Conservation (phyloP, 53 echinoderm and acorn worm species). For the Hippasteria phrygiana region DNA sequence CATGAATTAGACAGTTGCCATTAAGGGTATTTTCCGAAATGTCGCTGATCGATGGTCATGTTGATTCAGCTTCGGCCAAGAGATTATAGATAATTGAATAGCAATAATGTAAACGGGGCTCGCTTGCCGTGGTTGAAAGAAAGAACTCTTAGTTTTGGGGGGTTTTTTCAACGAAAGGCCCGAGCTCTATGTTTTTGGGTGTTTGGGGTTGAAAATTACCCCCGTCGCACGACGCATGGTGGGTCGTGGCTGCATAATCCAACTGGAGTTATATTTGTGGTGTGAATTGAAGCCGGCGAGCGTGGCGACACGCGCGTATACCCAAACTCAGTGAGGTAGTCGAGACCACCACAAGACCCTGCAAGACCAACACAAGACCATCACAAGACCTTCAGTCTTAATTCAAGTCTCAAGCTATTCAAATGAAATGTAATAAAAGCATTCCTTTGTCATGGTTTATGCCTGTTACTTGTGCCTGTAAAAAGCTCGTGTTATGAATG, state of each 20-base stretch:
- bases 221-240: not conserved
- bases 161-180: too few relatives aligned
- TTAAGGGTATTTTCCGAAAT: slow-evolving; percentile 78
- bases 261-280: not conserved
- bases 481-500: too few relatives aligned
- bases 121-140: slow-evolving; percentile 32
- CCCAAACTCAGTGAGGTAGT: too few relatives aligned
- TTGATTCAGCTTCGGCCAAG: slow-evolving; percentile 80
- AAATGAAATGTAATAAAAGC: too few relatives aligned
- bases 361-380: too few relatives aligned
- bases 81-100: slow-evolving; percentile 89
- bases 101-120: slow-evolving; percentile 75
- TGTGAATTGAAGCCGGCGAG: too few relatives aligned
- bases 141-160: not conserved
- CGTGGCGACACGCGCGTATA: slow-evolving; percentile 16
- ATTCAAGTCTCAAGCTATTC: too few relatives aligned
- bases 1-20: slow-evolving; percentile 64
- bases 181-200: not conserved
- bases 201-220: not conserved
- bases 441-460: too few relatives aligned
- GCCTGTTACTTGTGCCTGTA: too few relatives aligned
- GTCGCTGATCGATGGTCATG: slow-evolving; percentile 77
- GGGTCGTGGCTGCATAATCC: not conserved
- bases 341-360: too few relatives aligned
- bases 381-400: too few relatives aligned